These are phyloP conservation scores for Phrynocephalus vlangalii DNA, from an alignment of 2,797 vertebrate genomes.

Conservation along the genomic window DNA sequence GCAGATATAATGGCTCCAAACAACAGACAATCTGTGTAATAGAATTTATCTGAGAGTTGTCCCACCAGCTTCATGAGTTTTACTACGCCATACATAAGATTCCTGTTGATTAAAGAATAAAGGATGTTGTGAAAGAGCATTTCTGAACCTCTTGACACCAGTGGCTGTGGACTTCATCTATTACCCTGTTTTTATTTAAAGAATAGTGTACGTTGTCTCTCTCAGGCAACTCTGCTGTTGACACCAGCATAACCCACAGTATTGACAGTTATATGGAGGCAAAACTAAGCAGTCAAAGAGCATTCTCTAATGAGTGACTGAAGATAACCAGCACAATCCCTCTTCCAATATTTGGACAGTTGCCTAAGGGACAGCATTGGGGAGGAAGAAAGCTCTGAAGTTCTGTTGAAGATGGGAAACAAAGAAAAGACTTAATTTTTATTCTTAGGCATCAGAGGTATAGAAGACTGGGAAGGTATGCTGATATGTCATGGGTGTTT, in stretches of 20 bases:
- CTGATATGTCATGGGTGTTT: not conserved
- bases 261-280: not conserved
- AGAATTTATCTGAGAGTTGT: slow-evolving; percentile 94
- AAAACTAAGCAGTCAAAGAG: not conserved
- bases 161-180: not conserved
- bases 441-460: not conserved
- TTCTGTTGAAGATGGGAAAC: no score
- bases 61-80: slow-evolving; percentile 94
- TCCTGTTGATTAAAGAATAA: slow-evolving; percentile 79
- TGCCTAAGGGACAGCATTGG: not conserved
- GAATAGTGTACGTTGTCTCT: not conserved
- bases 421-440: not conserved
- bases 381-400: no score
- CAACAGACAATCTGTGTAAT: slow-evolving; percentile 98
- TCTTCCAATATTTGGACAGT: not conserved
- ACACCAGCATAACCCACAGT: slow-evolving; percentile 21
- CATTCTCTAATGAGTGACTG: not conserved
- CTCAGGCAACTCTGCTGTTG: not conserved
- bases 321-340: not conserved
- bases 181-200: not conserved
- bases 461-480: not conserved
- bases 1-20: slow-evolving; percentile 98
- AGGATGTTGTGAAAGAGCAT: not conserved
- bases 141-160: not conserved
- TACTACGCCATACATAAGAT: slow-evolving; percentile 98